phyloP scores from a whole-genome alignment of 2,113 vertebrate genomes.

The Cavia aperea region DNA sequence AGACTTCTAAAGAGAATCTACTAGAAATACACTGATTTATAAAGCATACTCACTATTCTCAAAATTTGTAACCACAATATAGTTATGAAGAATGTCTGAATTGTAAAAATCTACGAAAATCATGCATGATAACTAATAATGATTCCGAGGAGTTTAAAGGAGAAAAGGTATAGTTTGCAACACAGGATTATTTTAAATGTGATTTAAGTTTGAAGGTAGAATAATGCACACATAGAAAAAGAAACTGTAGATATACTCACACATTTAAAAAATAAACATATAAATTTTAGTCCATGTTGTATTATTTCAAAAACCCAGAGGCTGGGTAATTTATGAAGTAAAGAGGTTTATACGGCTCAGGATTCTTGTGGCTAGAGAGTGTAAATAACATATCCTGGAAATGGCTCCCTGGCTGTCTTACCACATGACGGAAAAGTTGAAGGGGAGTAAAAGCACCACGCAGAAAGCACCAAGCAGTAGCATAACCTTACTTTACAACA shows the following conservation, averaged over 20 bases:
- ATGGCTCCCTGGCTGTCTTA: too few species aligned
- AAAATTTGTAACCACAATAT: constrained; percentile 8
- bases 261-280: background rate
- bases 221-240: background rate
- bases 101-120: background rate
- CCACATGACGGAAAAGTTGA: too few species aligned
- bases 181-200: background rate
- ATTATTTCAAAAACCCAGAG: background rate
- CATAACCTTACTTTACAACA: background rate
- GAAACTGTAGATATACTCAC: background rate
- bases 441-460: background rate
- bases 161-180: background rate
- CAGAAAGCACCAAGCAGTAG: background rate
- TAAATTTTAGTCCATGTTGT: background rate
- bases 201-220: background rate
- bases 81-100: background rate
- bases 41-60: background rate
- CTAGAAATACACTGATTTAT: background rate
- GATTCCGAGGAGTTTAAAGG: background rate
- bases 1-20: background rate
- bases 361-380: background rate
- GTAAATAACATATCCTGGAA: background rate
- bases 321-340: background rate
- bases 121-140: background rate
- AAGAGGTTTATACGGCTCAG: background rate